Evolutionary conservation across 1,140 invertebrate genomes (phyloP), one percentile per base, ranked within the genome.

Genomic region (Megalonaias nervosa): DNA sequence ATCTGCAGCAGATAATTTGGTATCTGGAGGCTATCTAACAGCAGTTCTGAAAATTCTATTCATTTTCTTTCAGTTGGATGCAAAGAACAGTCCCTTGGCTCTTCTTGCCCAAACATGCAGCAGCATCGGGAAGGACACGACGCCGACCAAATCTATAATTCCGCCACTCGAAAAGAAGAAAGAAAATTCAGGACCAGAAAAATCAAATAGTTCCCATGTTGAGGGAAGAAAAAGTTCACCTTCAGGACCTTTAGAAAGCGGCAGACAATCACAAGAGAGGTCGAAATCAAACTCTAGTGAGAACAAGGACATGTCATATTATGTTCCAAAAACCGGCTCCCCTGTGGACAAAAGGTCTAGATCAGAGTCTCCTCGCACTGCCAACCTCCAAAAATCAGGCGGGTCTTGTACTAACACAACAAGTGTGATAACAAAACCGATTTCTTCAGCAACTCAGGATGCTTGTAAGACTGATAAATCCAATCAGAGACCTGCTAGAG

Each of bases 1-100:
- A 0, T 3, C 38, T 0, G 4, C 11, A 48, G 11, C 0, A 48
- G 38, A 6, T 48, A 9, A 48, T 48, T 48, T 48, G 38, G 0
- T 11, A 11, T 48, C 38, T 48, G 38, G 38, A 48, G 11, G 4
- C 38, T 48, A 31, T 31, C 2, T 31, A 31, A 31, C 26, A 3
- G 26, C 26, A 31, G 26, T 31, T 31, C 26, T 31, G 26, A 48
- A 15, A 23, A 55, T 31, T 58, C 77, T 66, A 70, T 55, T 81
- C 89, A 88, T 84, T 90, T 93, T 92, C 91, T 95, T 95, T 85
- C 94, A 99, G 97, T 94, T 98, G 94, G 97, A 99, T 89, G 95
- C 97, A 73, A 99, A 99, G 92, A 99, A 99, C 91, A 98, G 97
- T 92, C 98, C 98, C 0, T 91, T 99, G 87, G 98, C 98, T n/a